Evolutionary conservation across 2,113 vertebrate species (phyloP), one percentile per base, ranked within the genome.

Genomic region (Mesitornis unicolor): DNA sequence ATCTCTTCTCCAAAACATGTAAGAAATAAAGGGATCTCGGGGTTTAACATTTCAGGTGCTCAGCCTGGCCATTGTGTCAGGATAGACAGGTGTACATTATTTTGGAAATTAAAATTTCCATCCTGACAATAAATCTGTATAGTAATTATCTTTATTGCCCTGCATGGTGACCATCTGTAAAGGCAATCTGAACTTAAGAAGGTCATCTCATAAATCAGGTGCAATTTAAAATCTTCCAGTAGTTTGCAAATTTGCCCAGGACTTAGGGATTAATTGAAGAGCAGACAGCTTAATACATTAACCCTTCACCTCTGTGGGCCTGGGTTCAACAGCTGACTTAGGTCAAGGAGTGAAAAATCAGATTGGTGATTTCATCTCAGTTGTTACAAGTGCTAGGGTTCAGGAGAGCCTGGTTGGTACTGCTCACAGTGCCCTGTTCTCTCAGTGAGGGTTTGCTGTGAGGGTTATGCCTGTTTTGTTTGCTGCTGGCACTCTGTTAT

Each of bases 271-370:
- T 95, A 96, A 97, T 60, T 95, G 83, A 95, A 92, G 70, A 95
- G 38, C 60, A 94, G 97, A 96, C 96, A 97, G 79, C 61, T 90
- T 96, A 96, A 97, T 97, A 90, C 96, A 97, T 97, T 97, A 97
- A 95, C 93, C 94, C 95, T 89, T 95, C 94, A 95, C 85, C 93
- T 89, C 91, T 82, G 42, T 53, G 59, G 68, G 69, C 64, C 68
- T 75, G 60, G 51, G 68, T 57, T 91, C 84, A 89, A 82, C 95
- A 89, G 43, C 69, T 93, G 54, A 48, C 38, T 88, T 65, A 88
- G 79, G 87, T 88, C 84, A 93, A 87, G 78, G 84, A 82, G 56
- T 43, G 17, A 89, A 95, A 91, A 77, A 95, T 91, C n/a, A 59
- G 81, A 75, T 42, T 48, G 59, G 64, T 65, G 82, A 70, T 84